Base-by-base conservation (phyloP, 2,888 invertebrate species). In the Formica aserva region DNA sequence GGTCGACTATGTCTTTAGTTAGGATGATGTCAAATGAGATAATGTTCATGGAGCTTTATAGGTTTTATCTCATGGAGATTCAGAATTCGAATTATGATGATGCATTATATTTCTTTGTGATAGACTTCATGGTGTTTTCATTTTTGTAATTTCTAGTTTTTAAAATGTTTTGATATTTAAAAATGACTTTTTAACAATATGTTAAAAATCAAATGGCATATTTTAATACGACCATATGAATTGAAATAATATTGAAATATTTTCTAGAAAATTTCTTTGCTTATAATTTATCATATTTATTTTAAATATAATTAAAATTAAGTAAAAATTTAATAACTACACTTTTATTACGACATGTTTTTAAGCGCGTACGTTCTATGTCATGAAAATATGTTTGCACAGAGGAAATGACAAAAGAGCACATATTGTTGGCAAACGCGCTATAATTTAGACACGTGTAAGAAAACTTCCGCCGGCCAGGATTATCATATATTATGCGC, bases 401-500 rank as follows among this genome's bases (percentile, higher is more conserved):
- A 22, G 52, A 55, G 55, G 32, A 26, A 67, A 77, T 67, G 35
- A 41, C 41, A 55, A 67, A 38, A 66, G 66, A 55, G 67, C 29
- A 26, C 18, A 35, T 41, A 67, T 45, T 69, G 69, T 67, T 67
- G 57, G 69, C 77, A 69, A 69, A 78, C 29, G 69, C 22, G 57
- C 32, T 57, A 55, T 66, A 57, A 78, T 67, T 78, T 67, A 78
- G 77, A 78, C 69, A 78, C 48, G 57, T 67, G 29, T 69, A 57
- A 78, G 67, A 41, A 77, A 69, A 69, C 32, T 78, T 22, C 22
- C n/a, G 77, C 52, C 32, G 35, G 65, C 38, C 29, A 38, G 52
- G 67, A 77, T 77, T 77, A 66, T 66, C 66, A 77, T 77, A 77
- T 66, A 66, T 77, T 77, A 77, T 66, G 29, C 77, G 52, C 66